Conservation (phyloP, 2,113 vertebrate species). For the Crotalus viridis region DNA sequence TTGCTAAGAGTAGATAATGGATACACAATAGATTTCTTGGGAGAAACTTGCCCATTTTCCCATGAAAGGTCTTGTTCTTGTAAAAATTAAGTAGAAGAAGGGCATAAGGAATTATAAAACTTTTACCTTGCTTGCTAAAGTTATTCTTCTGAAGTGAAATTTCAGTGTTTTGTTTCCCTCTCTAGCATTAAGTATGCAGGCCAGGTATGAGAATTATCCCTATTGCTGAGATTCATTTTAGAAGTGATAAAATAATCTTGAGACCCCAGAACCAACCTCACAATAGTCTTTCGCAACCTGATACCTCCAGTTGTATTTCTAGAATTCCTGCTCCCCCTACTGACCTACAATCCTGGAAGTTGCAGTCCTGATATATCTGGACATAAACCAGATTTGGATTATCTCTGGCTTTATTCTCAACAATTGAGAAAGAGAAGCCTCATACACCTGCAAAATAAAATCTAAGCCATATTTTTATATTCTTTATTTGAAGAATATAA, state of each 20-base stretch:
- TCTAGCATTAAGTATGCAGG: neutral
- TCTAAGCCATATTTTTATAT: neutral
- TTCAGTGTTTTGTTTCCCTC: neutral
- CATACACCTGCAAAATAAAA: neutral
- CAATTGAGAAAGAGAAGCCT: neutral
- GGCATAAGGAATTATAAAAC: neutral
- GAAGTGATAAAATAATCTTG: neutral
- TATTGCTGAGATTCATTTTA: neutral
- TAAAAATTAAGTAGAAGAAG: neutral
- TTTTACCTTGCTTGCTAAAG: neutral
- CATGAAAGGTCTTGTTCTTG: neutral
- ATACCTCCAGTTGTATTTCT: neutral
- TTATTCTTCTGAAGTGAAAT: neutral
- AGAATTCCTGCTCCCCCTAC: neutral
- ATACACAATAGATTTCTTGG: neutral
- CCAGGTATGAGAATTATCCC: neutral
- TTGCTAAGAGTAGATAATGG: neutral
- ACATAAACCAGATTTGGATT: neutral
- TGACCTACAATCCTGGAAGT: neutral
- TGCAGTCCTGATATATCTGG: neutral
- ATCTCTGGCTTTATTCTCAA: neutral
- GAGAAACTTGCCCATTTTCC: neutral
- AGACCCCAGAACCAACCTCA: neutral
- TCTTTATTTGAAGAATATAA: neutral
- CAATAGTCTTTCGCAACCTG: neutral